Base-by-base conservation (phyloP, 2,888 invertebrate genomes). In the Microplitis deprimator region DNA sequence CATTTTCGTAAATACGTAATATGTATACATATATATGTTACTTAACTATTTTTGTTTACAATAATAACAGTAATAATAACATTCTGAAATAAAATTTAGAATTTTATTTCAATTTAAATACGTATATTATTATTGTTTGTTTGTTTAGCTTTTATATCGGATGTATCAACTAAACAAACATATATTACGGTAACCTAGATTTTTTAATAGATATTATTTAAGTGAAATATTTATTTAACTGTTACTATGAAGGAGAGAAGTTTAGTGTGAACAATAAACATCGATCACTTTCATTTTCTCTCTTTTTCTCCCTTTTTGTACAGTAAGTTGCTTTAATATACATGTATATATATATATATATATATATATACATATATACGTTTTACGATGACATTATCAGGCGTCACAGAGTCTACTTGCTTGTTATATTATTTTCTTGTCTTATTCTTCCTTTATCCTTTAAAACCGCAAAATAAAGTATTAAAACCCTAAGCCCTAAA, bases 331-430 rank as follows among this genome's bases (percentile, higher is more conserved):
- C 17, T 5, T 64, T 8, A 29, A 67, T 62, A 17, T 62, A 8
- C 0, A 29, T 29, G 29, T 61, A 20, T 62, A 67, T 16, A 67
- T 39, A 38, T 38, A 67, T 13, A 38, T 65, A 16, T 8, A 65
- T n/a, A n/a, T 61, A 20, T 62, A 67, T 16, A 67, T 39, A 38
- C 16, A 67, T 13, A 38, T 65, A 16, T 8, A 65, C 10, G 10
- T 10, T 39, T n/a, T 67, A 16, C 16, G 67, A 41, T 17, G 16
- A 13, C 17, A 68, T 68, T 13, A 41, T 41, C n/a, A 68, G 20
- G 68, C 68, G 41, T 20, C 68, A 68, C 41, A 16, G 17, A 68
- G 68, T 68, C 68, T 68, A 50, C 68, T 68, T 68, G 41, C 68
- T 41, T 50, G 50, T 50, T 68, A 40, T 20, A 68, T 41, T 68